Conservation (phyloP, 92 coral and sea anemone genomes). For the Phenganax stokvisi region DNA sequence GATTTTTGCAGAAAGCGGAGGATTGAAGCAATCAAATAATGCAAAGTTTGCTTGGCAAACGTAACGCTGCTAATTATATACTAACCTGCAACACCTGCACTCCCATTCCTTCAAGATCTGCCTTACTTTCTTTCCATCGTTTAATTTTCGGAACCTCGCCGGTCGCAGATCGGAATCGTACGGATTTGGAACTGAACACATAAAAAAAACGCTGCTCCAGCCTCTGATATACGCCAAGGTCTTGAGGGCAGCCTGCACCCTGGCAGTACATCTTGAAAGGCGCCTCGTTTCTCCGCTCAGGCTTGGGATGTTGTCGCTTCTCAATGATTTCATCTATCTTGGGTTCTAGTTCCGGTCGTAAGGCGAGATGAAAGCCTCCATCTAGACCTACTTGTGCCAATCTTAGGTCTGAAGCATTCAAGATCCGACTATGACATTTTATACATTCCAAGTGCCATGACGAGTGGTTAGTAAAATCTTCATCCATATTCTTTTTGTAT, state of each 20-base stretch:
- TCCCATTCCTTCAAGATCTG: conserved; percentile 34
- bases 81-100: conserved; percentile 32
- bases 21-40: no score
- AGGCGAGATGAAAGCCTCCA: conserved; percentile 32
- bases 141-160: conserved; percentile 28
- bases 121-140: conserved; percentile 29
- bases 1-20: neutral
- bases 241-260: conserved; percentile 19
- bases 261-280: conserved; percentile 40
- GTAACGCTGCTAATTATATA: neutral
- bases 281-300: conserved; percentile 38
- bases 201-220: conserved; percentile 30
- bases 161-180: conserved; percentile 26
- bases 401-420: conserved; percentile 19
- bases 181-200: conserved; percentile 36
- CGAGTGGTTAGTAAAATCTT: neutral
- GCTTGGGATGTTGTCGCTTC: conserved; percentile 39
- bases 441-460: conserved; percentile 27
- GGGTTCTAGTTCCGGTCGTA: conserved; percentile 35
- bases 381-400: conserved; percentile 33
- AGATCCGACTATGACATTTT: neutral
- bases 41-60: no score
- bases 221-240: conserved; percentile 31
- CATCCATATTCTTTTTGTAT: neutral
- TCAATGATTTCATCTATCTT: conserved; percentile 11